Conservation (phyloP, 2,113 vertebrate species). For the Mus spicilegus region DNA sequence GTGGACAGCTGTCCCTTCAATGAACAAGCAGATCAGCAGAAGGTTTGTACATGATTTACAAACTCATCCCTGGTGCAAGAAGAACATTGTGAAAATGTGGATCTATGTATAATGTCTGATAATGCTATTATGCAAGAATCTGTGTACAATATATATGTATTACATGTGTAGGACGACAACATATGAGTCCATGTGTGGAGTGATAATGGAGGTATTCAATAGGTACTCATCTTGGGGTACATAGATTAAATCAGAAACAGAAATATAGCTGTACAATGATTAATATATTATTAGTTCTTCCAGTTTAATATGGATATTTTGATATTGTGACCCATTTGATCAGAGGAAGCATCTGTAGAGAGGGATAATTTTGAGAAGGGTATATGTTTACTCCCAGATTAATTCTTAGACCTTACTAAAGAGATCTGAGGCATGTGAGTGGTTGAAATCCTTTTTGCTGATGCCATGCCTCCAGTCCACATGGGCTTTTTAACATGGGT, state of each 20-base stretch:
- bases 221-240: neutral
- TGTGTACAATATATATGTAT: neutral
- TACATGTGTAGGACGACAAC: neutral
- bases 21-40: neutral
- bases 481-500: neutral
- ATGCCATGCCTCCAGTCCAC: neutral
- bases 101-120: neutral
- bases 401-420: neutral
- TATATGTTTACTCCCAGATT: neutral
- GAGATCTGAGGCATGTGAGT: neutral
- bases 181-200: neutral
- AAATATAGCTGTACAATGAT: neutral
- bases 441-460: neutral
- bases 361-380: neutral
- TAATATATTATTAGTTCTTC: neutral
- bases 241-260: neutral
- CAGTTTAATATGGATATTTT: neutral
- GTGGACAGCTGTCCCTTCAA: neutral
- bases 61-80: neutral
- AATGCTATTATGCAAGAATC: neutral
- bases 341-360: neutral
- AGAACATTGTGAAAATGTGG: neutral
- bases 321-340: neutral
- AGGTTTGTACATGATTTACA: neutral
- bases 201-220: neutral